These are phyloP conservation scores for Anastrepha ludens DNA, from an alignment of 1,140 invertebrate genomes.

Conservation along the genomic window DNA sequence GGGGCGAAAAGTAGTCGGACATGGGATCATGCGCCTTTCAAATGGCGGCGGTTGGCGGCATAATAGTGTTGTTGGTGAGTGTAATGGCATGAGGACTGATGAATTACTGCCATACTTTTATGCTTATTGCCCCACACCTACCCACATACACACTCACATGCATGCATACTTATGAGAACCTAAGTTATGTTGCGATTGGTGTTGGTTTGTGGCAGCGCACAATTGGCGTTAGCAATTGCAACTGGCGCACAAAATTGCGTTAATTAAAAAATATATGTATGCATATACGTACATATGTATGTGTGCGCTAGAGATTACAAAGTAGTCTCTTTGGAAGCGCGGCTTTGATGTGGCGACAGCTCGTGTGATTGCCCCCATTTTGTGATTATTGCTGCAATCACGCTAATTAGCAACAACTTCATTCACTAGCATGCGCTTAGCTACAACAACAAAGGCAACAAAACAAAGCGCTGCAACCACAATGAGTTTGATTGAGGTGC, in stretches of 20 bases:
- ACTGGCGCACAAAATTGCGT: conserved; percentile 42
- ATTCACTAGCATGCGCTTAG: not conserved
- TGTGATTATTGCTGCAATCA: conserved; percentile 45
- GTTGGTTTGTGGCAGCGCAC: not conserved
- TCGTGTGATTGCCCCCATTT: conserved; percentile 36
- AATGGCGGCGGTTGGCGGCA: not conserved
- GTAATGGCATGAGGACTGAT: not conserved
- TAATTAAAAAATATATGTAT: conserved; percentile 41
- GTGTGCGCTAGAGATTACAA: not conserved
- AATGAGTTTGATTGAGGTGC: conserved; percentile 10
- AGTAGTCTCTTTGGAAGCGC: not conserved
- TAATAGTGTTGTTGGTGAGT: not conserved
- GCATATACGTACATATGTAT: not conserved
- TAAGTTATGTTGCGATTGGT: not conserved
- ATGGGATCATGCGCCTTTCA: not conserved
- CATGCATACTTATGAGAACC: too few species aligned
- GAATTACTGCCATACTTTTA: conserved; percentile 15
- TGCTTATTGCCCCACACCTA: not conserved
- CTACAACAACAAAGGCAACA: not conserved
- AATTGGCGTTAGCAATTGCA: not conserved
- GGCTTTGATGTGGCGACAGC: conserved; percentile 4
- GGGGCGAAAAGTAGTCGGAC: not conserved
- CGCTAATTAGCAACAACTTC: conserved; percentile 49
- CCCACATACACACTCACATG: too few species aligned
- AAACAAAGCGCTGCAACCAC: not conserved